These are phyloP conservation scores for Morpho helenor DNA, from an alignment of 2,888 invertebrate species.

Conservation along the genomic window DNA sequence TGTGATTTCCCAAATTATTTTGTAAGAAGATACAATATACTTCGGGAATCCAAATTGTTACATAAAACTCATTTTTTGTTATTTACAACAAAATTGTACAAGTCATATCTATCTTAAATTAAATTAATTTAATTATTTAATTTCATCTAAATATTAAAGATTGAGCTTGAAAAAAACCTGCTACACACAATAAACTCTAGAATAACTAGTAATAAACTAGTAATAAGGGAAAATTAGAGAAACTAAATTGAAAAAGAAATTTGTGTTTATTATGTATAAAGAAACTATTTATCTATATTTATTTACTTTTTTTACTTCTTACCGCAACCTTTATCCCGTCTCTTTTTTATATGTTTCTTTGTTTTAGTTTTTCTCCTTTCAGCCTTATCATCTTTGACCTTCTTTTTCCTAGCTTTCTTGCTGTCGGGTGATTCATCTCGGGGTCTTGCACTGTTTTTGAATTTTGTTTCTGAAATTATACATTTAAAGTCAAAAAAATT, in stretches of 20 bases:
- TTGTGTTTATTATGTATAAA: constrained; percentile 1
- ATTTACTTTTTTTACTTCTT: constrained; percentile 48
- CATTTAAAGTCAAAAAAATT: not conserved
- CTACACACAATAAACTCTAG: no score
- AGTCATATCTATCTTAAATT: no score
- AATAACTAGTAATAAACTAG: no score
- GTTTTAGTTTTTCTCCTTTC: constrained; percentile 93
- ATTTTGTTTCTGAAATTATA: constrained; percentile 68
- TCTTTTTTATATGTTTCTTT: constrained; percentile 96
- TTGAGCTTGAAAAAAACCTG: no score
- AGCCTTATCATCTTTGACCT: constrained; percentile 91
- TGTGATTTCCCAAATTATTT: no score
- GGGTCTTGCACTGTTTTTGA: constrained; percentile 83
- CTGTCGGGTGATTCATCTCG: constrained; percentile 90
- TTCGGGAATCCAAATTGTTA: no score
- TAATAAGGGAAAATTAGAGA: not conserved
- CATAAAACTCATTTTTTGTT: no score
- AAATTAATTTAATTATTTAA: no score
- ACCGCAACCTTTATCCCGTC: constrained; percentile 83
- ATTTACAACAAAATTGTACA: no score
- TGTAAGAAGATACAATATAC: no score
- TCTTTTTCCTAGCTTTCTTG: constrained; percentile 91
- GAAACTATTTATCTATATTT: not conserved
- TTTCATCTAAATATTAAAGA: no score
- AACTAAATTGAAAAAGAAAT: not conserved